Evolutionary conservation across 2,797 vertebrate genomes (phyloP), one percentile per base, ranked within the genome.

Genomic region (Bradypodion ventrale): DNA sequence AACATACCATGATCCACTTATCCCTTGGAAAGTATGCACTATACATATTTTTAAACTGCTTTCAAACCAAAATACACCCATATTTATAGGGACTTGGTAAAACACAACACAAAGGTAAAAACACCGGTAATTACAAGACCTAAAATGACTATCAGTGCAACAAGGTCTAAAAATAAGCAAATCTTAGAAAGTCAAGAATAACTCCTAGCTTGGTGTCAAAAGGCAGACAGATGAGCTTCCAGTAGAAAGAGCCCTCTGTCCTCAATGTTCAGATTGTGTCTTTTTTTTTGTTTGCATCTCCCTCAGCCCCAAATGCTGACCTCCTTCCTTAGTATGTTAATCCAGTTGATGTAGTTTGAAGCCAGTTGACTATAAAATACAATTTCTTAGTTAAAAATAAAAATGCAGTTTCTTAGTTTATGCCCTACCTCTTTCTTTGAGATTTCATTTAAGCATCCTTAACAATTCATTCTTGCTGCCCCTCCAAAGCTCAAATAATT

Each of bases 401-500:
- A 80, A 80, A 70, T 52, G 56, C 32, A 84, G 44, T 70, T 80
- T 76, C 65, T 75, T 59, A 63, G 76, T 75, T 46, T 70, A 75
- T n/a, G n/a, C n/a, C n/a, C n/a, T n/a, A n/a, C n/a, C 40, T 37
- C 72, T 63, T 62, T 70, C 56, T 77, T 80, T 69, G 76, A 83
- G 78, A 83, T 80, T 65, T 87, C 52, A 56, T 75, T 84, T 52
- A 69, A 84, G 27, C 56, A 80, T 87, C 65, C n/a, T 80, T 75
- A 65, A 76, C 72, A 80, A 76, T 87, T 76, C 77, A 49, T 70
- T 70, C 65, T 80, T 75, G 73, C 72, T 80, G 59, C 73, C 25
- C 56, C 42, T 83, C 82, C 80, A 78, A 83, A 84, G 82, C 73
- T 80, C 32, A 81, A 78, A 85, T 81, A 87, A 75, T 83, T 70